Base-by-base conservation (phyloP, 2,113 vertebrate genomes). In the Aegithalos caudatus region DNA sequence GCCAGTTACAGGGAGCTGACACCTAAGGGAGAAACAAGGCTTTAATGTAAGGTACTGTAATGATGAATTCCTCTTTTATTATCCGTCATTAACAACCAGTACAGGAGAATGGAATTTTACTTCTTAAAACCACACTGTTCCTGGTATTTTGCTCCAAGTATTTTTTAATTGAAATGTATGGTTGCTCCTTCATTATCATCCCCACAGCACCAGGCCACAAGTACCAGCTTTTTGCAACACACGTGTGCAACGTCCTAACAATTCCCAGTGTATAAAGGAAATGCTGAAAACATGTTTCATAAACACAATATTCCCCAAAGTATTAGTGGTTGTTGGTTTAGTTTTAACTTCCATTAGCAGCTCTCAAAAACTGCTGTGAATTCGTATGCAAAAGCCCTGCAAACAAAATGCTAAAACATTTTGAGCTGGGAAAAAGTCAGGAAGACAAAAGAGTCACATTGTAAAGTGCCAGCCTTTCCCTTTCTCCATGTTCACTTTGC, bases 321-420 rank as follows among this genome's bases (percentile, higher is more conserved):
- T 38, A 53, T 64, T 88, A 14, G 42, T 29, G 37, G 57, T 7
- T 53, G 37, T 38, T 65, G 42, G 2, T 93, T 85, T 74, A 64
- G 51, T 56, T 91, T 89, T 73, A 88, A 90, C 14, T 81, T 54
- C 71, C 71, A 83, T 90, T 70, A 95, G 28, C 33, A 86, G 85
- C 33, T 94, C 71, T 81, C 70, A 53, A 77, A 90, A 90, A 88
- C 56, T 82, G 37, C 40, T 54, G 23, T 54, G 19, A 33, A 25
- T 85, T 90, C 50, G 66, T 40, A 86, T 35, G 51, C 51, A 48
- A 82, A 91, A 95, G 20, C 16, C 11, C 18, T 57, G 38, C 29
- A 51, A 69, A 91, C 16, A 84, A 81, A 92, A 90, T 5, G 2
- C 11, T 54, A 38, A 66, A 92, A 19, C 11, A 9, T 47, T 80